Percentiles rank a stretch among this genome's conserved stretches.
Conservation (phyloP, 2,888 invertebrate genomes). For the Lithophane leautieri region DNA sequence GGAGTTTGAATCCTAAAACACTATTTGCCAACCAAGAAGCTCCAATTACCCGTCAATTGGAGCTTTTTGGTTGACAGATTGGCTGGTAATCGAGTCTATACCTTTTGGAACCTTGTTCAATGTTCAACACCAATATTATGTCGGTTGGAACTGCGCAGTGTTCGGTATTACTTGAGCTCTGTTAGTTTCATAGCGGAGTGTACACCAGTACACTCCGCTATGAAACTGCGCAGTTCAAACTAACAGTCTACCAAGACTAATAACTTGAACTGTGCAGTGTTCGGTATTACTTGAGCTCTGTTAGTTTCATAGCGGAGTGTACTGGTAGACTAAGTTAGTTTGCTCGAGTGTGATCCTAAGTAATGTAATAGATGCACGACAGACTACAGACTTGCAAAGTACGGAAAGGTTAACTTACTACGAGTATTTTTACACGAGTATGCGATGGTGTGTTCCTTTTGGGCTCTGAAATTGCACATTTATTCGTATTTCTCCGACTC, state of each 20-base stretch:
- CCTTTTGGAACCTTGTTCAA: slow-evolving; percentile 22
- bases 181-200: neutral
- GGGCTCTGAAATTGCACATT: neutral
- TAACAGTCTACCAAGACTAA: too few species aligned
- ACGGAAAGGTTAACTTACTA: slow-evolving; percentile 37
- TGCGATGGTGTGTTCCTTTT: slow-evolving; percentile 26
- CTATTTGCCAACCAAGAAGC: slow-evolving; percentile 16
- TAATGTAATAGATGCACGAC: slow-evolving; percentile 20
- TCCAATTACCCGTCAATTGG: neutral
- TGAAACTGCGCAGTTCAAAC: too few species aligned
- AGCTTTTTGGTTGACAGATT: too few species aligned
- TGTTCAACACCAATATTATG: slow-evolving; percentile 7
- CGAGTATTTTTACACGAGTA: slow-evolving; percentile 16
- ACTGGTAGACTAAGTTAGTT: neutral
- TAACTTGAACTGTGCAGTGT: too few species aligned
- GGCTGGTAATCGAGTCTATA: slow-evolving; percentile 27
- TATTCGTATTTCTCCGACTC: neutral
- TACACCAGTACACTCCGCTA: too few species aligned
- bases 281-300: slow-evolving; percentile 4
- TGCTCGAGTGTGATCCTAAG: slow-evolving; percentile 1
- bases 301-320: neutral
- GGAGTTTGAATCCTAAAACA: neutral
- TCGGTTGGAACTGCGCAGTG: neutral
- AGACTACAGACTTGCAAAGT: slow-evolving; percentile 1
- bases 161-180: slow-evolving; percentile 5